Evolutionary conservation across 2,797 vertebrate genomes (phyloP).

Genomic region (Cuniculus paca): DNA sequence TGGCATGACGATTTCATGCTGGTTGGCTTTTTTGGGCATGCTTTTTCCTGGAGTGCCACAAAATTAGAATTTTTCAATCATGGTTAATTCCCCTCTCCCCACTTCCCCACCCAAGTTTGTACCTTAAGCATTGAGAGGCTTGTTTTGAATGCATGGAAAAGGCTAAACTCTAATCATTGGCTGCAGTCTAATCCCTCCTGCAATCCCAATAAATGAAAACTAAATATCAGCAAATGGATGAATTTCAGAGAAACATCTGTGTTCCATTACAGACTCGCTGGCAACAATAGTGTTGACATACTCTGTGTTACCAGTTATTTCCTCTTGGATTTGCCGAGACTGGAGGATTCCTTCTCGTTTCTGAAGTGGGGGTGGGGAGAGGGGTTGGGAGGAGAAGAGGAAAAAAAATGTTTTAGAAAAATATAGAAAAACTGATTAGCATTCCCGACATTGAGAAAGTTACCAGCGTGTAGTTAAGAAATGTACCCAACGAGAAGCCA

Average conservation of each 20-base stretch:
- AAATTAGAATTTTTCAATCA: slow-evolving; percentile 85
- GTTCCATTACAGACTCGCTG: slow-evolving; percentile 88
- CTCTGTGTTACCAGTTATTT: slow-evolving; percentile 99
- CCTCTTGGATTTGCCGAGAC: slow-evolving; percentile 98
- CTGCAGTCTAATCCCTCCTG: slow-evolving; percentile 85
- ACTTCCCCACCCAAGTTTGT: slow-evolving; percentile 77
- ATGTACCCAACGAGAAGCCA: slow-evolving; percentile 24
- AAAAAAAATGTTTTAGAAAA: slow-evolving; percentile 79
- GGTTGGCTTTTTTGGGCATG: slow-evolving; percentile 75
- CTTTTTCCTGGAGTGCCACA: slow-evolving; percentile 82
- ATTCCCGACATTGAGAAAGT: slow-evolving; percentile 70
- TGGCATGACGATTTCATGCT: slow-evolving; percentile 76
- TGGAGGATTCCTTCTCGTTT: slow-evolving; percentile 99
- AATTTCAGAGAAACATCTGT: slow-evolving; percentile 88
- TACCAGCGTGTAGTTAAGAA: slow-evolving; percentile 60
- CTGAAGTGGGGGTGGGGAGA: slow-evolving; percentile 88
- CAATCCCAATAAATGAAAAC: slow-evolving; percentile 88
- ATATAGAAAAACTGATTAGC: slow-evolving; percentile 67
- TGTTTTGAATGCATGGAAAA: slow-evolving; percentile 85
- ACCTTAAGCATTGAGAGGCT: slow-evolving; percentile 84
- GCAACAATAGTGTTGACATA: slow-evolving; percentile 91
- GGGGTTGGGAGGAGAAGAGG: slow-evolving; percentile 60
- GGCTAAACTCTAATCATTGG: slow-evolving; percentile 86
- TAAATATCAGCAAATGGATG: slow-evolving; percentile 89
- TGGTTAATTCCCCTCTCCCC: slow-evolving; percentile 76